Conservation (phyloP, 1,140 invertebrate genomes). For the Hydropsyche tenuis region DNA sequence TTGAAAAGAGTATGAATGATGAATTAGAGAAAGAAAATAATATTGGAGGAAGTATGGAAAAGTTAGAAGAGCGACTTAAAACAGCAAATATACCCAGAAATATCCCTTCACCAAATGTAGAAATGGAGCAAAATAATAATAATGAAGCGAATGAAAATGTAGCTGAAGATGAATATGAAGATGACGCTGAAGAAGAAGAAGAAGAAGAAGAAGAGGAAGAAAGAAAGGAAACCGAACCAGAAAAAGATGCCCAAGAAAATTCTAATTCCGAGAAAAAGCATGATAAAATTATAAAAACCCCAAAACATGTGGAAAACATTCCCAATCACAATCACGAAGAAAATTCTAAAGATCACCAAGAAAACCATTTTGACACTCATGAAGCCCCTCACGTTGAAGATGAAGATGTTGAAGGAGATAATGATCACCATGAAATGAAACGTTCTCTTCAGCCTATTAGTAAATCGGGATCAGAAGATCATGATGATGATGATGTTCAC, state of each 20-base stretch:
- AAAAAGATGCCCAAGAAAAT: constrained; percentile 52
- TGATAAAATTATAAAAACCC: constrained; percentile 28
- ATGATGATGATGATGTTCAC: constrained; percentile 60
- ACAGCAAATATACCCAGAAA: constrained; percentile 18
- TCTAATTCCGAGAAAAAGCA: constrained; percentile 27
- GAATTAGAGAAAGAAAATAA: constrained; percentile 19
- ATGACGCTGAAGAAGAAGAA: constrained; percentile 48
- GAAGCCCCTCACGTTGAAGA: constrained; percentile 41
- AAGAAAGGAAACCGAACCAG: constrained; percentile 48
- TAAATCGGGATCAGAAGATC: constrained; percentile 55
- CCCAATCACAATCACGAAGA: constrained; percentile 9
- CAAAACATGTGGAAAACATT: background rate
- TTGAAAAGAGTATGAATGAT: constrained; percentile 22
- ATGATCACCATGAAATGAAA: constrained; percentile 46
- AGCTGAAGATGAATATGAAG: constrained; percentile 32
- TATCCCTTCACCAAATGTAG: background rate
- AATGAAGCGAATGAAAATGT: constrained; percentile 41
- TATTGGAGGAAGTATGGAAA: constrained; percentile 33
- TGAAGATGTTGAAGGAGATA: constrained; percentile 33
- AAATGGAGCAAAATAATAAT: constrained; percentile 27
- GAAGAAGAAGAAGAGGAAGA: constrained; percentile 42
- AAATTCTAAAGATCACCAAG: constrained; percentile 22
- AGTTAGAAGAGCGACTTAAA: background rate
- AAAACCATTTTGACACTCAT: constrained; percentile 41
- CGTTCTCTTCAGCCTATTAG: constrained; percentile 47